Evolutionary conservation across 1,140 invertebrate genomes (phyloP).

Genomic region (Sycophaga agraensis): DNA sequence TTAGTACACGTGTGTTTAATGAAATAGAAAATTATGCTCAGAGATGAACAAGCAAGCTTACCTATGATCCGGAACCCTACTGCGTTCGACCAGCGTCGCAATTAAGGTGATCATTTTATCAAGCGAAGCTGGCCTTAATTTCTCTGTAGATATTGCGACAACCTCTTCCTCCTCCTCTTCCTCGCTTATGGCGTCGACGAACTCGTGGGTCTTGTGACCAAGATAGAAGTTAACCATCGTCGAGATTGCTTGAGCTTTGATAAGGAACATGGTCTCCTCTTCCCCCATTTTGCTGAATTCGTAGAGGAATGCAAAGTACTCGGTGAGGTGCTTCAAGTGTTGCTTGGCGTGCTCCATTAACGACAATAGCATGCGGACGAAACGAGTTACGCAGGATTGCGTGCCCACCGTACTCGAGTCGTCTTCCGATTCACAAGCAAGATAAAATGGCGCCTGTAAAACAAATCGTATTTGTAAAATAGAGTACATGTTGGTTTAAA

Average conservation of each 20-base stretch:
- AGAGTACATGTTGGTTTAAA: neutral
- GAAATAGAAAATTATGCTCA: neutral
- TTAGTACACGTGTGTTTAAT: too few species aligned
- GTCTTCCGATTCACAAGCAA: conserved; percentile 51
- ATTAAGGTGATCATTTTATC: conserved; percentile 95
- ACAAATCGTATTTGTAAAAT: neutral
- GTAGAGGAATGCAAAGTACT: conserved; percentile 88
- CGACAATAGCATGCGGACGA: conserved; percentile 85
- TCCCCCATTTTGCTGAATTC: conserved; percentile 95
- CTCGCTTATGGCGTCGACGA: conserved; percentile 70
- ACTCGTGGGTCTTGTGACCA: conserved; percentile 72
- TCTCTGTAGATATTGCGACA: conserved; percentile 68
- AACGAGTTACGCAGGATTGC: conserved; percentile 87
- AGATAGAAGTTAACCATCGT: conserved; percentile 91
- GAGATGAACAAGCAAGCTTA: neutral
- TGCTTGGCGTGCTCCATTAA: conserved; percentile 88
- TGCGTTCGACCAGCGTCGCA: conserved; percentile 84
- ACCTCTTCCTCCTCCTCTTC: conserved; percentile 82
- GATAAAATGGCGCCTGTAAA: conserved; percentile 43
- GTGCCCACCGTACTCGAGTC: conserved; percentile 70
- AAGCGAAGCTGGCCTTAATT: conserved; percentile 84
- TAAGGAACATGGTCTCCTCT: conserved; percentile 84
- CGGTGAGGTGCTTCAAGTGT: conserved; percentile 83
- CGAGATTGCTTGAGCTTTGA: conserved; percentile 83
- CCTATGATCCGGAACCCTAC: conserved; percentile 67